Evolutionary conservation across 2,797 vertebrate species (phyloP).

Genomic region (Chelidonichthys spinosus): DNA sequence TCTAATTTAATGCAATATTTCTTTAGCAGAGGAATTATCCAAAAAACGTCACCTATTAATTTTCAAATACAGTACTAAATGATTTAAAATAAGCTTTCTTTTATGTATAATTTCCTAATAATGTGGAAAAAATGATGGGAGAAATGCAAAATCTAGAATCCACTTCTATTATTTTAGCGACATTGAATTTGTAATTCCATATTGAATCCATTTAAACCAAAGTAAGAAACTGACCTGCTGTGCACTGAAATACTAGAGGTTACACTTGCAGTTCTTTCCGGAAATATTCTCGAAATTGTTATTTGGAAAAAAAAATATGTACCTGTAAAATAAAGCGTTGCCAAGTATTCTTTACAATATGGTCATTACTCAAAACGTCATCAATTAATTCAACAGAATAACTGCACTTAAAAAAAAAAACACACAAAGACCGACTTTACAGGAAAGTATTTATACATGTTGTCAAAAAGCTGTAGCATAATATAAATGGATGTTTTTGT

Average conservation of each 20-base stretch:
- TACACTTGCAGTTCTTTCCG: background rate
- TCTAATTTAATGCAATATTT: background rate
- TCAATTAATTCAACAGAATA: background rate
- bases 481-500: background rate
- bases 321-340: background rate
- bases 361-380: background rate
- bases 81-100: background rate
- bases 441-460: constrained; percentile 43
- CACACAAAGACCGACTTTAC: background rate
- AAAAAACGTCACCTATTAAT: background rate
- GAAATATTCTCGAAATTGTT: background rate
- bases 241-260: background rate
- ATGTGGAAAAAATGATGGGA: background rate
- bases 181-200: background rate
- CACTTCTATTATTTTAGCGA: background rate
- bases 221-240: background rate
- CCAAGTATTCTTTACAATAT: background rate
- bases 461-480: constrained; percentile 9
- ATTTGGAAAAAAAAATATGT: background rate
- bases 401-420: background rate
- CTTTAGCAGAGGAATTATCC: background rate
- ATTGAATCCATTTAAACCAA: background rate
- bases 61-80: background rate
- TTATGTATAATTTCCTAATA: background rate
- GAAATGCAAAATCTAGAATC: background rate